phyloP scores from a whole-genome alignment of 2,888 invertebrate genomes.

The Argynnis bischoffii region DNA sequence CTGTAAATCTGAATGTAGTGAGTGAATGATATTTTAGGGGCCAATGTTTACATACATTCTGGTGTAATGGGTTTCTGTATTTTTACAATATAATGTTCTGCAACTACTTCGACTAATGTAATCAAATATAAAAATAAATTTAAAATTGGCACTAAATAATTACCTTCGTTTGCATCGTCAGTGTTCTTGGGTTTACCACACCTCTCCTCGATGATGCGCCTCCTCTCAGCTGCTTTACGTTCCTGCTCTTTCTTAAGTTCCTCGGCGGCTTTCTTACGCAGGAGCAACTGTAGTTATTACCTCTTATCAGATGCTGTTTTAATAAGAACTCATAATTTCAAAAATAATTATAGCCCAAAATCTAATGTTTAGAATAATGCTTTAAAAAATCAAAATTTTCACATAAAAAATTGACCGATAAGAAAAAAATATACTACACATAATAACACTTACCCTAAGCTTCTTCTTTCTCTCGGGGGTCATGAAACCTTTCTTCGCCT shows the following conservation, averaged over 20 bases:
- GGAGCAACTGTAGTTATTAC: slow-evolving; percentile 88
- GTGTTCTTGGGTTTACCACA: slow-evolving; percentile 95
- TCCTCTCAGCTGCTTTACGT: slow-evolving; percentile 98
- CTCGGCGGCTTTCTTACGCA: slow-evolving; percentile 99
- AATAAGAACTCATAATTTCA: too few species aligned
- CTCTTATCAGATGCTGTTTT: background rate
- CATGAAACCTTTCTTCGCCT: slow-evolving; percentile 99
- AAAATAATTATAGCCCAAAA: too few species aligned
- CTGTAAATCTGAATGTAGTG: slow-evolving; percentile 51
- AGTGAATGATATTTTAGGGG: slow-evolving; percentile 43
- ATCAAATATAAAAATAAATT: slow-evolving; percentile 5
- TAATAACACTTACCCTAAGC: slow-evolving; percentile 91
- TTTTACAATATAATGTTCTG: slow-evolving; percentile 17
- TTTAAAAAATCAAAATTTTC: background rate
- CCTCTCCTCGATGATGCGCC: slow-evolving; percentile 97
- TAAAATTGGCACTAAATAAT: slow-evolving; percentile 23
- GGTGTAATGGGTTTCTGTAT: slow-evolving; percentile 28
- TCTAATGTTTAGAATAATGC: too few species aligned
- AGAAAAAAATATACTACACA: background rate
- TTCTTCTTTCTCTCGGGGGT: slow-evolving; percentile 99
- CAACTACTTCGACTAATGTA: slow-evolving; percentile 22
- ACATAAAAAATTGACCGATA: background rate
- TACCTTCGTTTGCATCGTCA: slow-evolving; percentile 97
- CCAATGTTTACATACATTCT: slow-evolving; percentile 30
- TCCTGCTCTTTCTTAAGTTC: slow-evolving; percentile 99